Evolutionary conservation across 1,140 invertebrate species (phyloP), one percentile per base, ranked within the genome.

Genomic region (Caenorhabditis brenneri): DNA sequence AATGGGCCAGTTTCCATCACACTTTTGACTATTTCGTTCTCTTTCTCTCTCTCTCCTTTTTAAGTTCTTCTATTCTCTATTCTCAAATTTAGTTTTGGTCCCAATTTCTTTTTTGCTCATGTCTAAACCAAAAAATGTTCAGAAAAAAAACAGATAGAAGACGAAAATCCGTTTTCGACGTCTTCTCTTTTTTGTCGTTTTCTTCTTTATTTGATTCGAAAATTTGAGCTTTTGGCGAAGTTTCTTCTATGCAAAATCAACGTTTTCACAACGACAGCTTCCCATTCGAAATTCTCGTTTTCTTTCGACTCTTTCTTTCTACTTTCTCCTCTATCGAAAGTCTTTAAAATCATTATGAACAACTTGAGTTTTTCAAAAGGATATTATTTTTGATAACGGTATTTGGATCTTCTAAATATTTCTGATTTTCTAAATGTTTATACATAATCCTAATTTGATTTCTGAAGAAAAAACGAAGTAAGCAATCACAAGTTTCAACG

Each of bases 21-120:
- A 81, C 42, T 82, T 60, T 22, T 46, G n/a, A 74, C 58, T 58
- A 58, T 81, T 81, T 81, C 58, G 49, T 81, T 29, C 24, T 55
- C 22, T 51, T 58, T 58, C 27, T 39, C 33, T 19, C 36, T 31
- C 9, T 36, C 36, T 31, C 9, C 22, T 74, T 74, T 42, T 74
- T 65, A 33, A 12, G 9, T 58, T 29, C 29, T 33, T 42, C 1
- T 46, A 10, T 22, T 46, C 36, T 10, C 12, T 36, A 6, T 33
- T 27, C 19, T 65, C 36, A 51, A 51, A 19, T 42, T 46, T 24
- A 10, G 31, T 46, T 29, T 15, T 12, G 22, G 15, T 22, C 4
- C 10, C 9, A 12, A 4, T 55, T 29, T 55, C 1, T 27, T 7
- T 55, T 24, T 51, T 51, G 15, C 48, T 1, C 19, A 16, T 22